These are phyloP conservation scores for Temnothorax unifasciatus DNA, from an alignment of 2,888 invertebrate species.

Conservation along the genomic window DNA sequence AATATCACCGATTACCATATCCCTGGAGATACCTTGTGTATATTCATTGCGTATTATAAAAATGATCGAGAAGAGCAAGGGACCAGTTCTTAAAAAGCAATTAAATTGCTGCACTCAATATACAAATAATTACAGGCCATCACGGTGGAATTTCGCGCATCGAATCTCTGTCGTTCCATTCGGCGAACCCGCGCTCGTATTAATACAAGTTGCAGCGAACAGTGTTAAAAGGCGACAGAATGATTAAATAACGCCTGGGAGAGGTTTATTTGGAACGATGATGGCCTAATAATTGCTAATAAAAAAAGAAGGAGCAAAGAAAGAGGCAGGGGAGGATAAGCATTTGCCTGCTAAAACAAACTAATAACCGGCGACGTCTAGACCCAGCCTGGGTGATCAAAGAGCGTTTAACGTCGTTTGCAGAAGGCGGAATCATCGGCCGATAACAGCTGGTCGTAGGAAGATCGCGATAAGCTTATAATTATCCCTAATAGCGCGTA, in stretches of 20 bases:
- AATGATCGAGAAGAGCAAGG: constrained; percentile 5
- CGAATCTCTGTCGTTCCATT: constrained; percentile 51
- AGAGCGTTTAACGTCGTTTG: constrained; percentile 65
- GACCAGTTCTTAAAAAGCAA: constrained; percentile 42
- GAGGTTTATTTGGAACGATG: constrained; percentile 56
- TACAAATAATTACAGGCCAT: constrained; percentile 52
- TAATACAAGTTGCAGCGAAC: constrained; percentile 51
- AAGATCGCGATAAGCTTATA: constrained; percentile 63
- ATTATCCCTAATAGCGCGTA: constrained; percentile 71
- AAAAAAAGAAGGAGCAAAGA: constrained; percentile 30
- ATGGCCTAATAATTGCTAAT: constrained; percentile 78
- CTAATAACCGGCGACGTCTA: constrained; percentile 57
- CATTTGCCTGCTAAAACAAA: constrained; percentile 70
- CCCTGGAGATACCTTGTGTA: constrained; percentile 33
- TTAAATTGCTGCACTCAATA: constrained; percentile 42
- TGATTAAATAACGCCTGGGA: constrained; percentile 54
- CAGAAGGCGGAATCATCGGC: constrained; percentile 46
- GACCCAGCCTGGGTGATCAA: constrained; percentile 58
- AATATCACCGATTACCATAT: constrained; percentile 34
- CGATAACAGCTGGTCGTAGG: constrained; percentile 38
- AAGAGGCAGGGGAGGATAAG: constrained; percentile 55
- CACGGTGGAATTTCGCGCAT: constrained; percentile 62
- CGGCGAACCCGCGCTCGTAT: constrained; percentile 21
- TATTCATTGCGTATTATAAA: constrained; percentile 53
- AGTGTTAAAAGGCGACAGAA: constrained; percentile 52